Base-by-base conservation (phyloP, 2,113 vertebrate genomes). In the Lipophrys pholis region DNA sequence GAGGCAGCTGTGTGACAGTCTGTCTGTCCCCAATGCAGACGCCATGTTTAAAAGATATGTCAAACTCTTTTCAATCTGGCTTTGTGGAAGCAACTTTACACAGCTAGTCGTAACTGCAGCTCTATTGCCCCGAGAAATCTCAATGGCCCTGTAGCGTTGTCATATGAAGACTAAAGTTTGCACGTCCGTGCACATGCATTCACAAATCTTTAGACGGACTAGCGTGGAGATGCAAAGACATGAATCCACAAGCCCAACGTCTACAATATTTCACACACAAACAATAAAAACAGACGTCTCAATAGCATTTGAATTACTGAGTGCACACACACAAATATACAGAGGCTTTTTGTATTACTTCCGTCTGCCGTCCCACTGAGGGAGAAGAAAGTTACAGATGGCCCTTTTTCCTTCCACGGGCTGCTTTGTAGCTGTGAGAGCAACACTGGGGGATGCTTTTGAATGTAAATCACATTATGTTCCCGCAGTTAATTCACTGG, bases 381-480 rank as follows among this genome's bases (percentile, higher is more conserved):
- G 52, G 73, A 49, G 50, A 45, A 64, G 30, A 72, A 68, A 51
- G 60, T 73, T 67, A 73, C 63, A 73, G 78, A 82, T 83, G 73
- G 65, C 73, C 48, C 76, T 35, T 57, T 66, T 63, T 73, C 46
- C 53, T 15, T 57, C 36, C 42, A 73, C 55, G 53, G 53, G 62
- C 15, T 11, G 49, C 65, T 73, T 80, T 69, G 53, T 63, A 65
- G 57, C 46, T 73, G 45, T 76, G 69, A 65, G 62, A 79, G 63
- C 56, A 76, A 60, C 73, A 78, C 42, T 4, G 45, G 53, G 49
- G 9, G 41, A 61, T 17, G 42, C 69, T 58, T 81, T 58, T 62
- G 70, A 76, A 73, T 80, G 69, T 78, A 78, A 85, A 87, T 85
- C 52, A 83, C 53, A 84, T 75, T 69, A 55, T 60, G 49, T 66